Conservation (phyloP, 2,113 vertebrate species). For the Dendrocopos noguchii region DNA sequence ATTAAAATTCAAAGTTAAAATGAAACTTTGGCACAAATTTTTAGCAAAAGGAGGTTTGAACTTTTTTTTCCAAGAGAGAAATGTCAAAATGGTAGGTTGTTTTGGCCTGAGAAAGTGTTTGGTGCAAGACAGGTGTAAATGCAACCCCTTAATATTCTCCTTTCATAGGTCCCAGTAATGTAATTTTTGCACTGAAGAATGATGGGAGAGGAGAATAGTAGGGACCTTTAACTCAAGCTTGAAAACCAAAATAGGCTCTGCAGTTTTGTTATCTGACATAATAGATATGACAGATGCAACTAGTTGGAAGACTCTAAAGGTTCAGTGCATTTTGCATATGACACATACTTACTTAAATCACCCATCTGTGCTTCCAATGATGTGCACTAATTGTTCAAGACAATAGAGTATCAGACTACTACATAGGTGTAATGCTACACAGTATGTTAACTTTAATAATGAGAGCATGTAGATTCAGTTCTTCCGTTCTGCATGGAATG, state of each 20-base stretch:
- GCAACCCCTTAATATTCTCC: neutral
- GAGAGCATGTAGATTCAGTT: neutral
- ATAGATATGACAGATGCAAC: slow-evolving; percentile 23
- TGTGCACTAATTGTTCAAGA: neutral
- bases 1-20: slow-evolving; percentile 56
- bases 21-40: neutral
- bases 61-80: neutral
- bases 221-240: neutral
- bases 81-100: neutral
- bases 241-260: neutral
- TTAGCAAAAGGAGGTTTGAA: neutral
- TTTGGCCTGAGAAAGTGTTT: neutral
- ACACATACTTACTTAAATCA: neutral
- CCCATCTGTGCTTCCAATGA: neutral
- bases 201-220: neutral
- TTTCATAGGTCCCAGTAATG: neutral
- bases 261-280: slow-evolving; percentile 20
- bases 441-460: neutral
- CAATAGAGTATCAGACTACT: neutral
- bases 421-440: neutral
- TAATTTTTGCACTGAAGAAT: neutral
- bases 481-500: neutral
- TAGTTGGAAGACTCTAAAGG: slow-evolving; percentile 45
- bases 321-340: slow-evolving; percentile 30
- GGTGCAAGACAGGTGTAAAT: neutral